Evolutionary conservation across 2,113 vertebrate species (phyloP).

Genomic region (Columba janthina): DNA sequence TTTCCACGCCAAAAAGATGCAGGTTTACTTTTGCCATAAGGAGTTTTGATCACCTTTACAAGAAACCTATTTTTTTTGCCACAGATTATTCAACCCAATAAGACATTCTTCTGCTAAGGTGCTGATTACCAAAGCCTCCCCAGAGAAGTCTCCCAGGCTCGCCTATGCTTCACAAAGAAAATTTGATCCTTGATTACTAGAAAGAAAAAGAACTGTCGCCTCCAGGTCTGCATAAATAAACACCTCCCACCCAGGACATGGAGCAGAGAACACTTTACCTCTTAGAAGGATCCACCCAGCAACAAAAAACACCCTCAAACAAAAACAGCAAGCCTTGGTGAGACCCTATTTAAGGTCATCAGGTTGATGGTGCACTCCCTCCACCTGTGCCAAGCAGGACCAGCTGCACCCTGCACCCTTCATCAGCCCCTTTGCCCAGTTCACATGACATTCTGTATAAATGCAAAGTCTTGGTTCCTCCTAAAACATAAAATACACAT

Average conservation of each 20-base stretch:
- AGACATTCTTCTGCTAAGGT: not conserved
- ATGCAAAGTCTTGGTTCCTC: not conserved
- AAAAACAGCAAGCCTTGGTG: fast-evolving
- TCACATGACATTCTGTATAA: not conserved
- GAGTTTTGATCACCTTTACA: not conserved
- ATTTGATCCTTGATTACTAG: too few species aligned
- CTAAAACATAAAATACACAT: fast-evolving
- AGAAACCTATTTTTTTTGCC: not conserved
- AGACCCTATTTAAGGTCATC: not conserved
- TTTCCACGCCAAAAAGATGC: not conserved
- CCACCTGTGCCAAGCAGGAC: not conserved
- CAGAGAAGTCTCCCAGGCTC: not conserved
- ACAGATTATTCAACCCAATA: not conserved
- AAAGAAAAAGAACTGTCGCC: not conserved
- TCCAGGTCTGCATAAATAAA: not conserved
- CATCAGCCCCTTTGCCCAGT: not conserved
- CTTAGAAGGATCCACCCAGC: not conserved
- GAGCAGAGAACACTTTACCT: not conserved
- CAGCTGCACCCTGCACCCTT: not conserved
- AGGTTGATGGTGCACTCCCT: not conserved
- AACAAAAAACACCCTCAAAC: not conserved
- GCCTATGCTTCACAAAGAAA: not conserved
- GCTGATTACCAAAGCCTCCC: not conserved
- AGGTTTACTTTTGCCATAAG: not conserved
- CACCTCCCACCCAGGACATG: fast-evolving